Evolutionary conservation across 2,888 invertebrate species (phyloP).

Genomic region (Scaptomyza tumidula): DNA sequence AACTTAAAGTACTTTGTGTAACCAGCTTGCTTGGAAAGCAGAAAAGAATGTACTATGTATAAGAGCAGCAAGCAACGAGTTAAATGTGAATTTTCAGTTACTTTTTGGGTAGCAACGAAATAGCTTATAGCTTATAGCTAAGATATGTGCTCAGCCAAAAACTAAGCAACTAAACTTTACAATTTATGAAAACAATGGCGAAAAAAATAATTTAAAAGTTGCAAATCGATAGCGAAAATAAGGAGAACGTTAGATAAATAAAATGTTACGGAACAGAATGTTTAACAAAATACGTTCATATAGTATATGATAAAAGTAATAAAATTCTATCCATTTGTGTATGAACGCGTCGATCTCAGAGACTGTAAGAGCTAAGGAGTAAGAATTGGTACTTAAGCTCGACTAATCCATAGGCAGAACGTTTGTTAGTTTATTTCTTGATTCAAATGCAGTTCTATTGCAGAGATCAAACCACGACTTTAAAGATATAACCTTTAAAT

Average conservation of each 20-base stretch:
- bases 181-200: conserved; percentile 42
- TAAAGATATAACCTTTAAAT: too few species aligned
- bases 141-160: conserved; percentile 29
- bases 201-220: conserved; percentile 4
- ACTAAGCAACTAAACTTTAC: conserved; percentile 38
- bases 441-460: too few species aligned
- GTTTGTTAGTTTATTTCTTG: too few species aligned
- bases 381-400: too few species aligned
- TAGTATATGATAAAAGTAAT: too few species aligned
- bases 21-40: conserved; percentile 6
- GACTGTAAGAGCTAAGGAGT: too few species aligned
- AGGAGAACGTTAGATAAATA: not conserved
- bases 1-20: conserved; percentile 30
- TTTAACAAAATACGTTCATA: too few species aligned
- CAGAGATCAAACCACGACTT: too few species aligned
- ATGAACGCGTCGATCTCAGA: too few species aligned
- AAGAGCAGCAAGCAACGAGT: conserved; percentile 10
- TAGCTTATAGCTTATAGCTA: conserved; percentile 22
- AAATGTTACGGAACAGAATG: not conserved
- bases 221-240: not conserved
- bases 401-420: too few species aligned
- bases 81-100: conserved; percentile 48
- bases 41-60: conserved; percentile 12
- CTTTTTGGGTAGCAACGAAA: conserved; percentile 24
- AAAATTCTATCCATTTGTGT: too few species aligned